phyloP scores from a whole-genome alignment of 1,140 invertebrate genomes.

The Aphelenchoides avenae region DNA sequence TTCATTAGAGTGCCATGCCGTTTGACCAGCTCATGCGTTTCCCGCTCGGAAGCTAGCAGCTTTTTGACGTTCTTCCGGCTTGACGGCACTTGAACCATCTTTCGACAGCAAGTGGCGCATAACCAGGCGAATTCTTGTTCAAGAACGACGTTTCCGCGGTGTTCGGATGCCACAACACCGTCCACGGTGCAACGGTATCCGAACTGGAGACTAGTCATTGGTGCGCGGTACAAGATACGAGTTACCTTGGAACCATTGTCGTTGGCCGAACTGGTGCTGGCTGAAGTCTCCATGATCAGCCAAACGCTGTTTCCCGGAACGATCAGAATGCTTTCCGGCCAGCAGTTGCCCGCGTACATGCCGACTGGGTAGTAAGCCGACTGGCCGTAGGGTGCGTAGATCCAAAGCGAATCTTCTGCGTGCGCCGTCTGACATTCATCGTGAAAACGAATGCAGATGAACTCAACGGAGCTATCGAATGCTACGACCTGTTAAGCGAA shows the following conservation, averaged over 20 bases:
- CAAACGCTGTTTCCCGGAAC: constrained; percentile 69
- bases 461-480: constrained; percentile 81
- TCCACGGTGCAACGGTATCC: constrained; percentile 54
- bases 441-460: constrained; percentile 89
- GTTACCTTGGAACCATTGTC: constrained; percentile 17
- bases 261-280: constrained; percentile 14
- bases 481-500: constrained; percentile 69
- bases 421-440: constrained; percentile 84
- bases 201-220: no score
- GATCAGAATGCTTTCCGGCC: constrained; percentile 79
- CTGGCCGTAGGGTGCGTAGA: constrained; percentile 64
- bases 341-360: constrained; percentile 71
- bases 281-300: constrained; percentile 45
- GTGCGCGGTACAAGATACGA: constrained; percentile 3
- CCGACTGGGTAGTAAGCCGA: constrained; percentile 67
- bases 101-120: constrained; percentile 46
- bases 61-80: constrained; percentile 9
- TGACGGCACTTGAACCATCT: constrained; percentile 32
- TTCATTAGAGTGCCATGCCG: constrained; percentile 72
- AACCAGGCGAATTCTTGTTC: constrained; percentile 55
- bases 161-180: constrained; percentile 21
- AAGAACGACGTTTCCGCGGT: constrained; percentile 12
- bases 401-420: constrained; percentile 81
- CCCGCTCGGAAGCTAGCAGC: no score
- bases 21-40: constrained; percentile 39